Base-by-base conservation (phyloP, 2,797 vertebrate species). In the Chrysocyon brachyurus region DNA sequence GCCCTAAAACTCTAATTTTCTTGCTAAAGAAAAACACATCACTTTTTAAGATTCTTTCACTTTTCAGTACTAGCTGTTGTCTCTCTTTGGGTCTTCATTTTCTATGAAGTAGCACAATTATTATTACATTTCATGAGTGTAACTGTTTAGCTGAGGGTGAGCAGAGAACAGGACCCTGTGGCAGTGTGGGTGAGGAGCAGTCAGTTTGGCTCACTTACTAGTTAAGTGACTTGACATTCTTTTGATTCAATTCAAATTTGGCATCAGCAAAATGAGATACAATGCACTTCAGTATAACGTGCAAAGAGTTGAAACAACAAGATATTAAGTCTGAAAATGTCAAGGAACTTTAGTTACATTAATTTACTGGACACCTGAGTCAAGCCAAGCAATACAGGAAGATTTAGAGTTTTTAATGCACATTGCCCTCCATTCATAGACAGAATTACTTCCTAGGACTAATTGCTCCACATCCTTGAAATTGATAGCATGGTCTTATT, bases 241-340 rank as follows among this genome's bases (percentile, higher is more conserved):
- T 96, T 96, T 52, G 49, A 64, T 91, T 93, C 57, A 70, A 15
- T 88, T 94, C 87, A 83, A 84, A 95, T 86, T 52, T 87, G 59
- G 52, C 84, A 93, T 68, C 68, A 95, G 89, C n/a, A 84, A 96
- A 97, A 92, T 59, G 83, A 96, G 64, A 87, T 17, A 88, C 64
- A 64, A 31, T 22, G 70, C n/a, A 91, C 36, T 81, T 95, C 17
- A 87, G 49, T 52, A 81, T 88, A 68, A 94, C 61, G 87, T 24
- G 28, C 85, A 90, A 95, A 33, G n/a, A 79, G 72, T 22, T 90
- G 56, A 96, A 96, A 64, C 2, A 1, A 89, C 54, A 93, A 33
- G 40, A 79, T 12, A 78, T 36, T 28, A 40, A 91, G 95, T 72
- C 19, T 90, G 49, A 46, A 93, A 97, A 93, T 79, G 77, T 57